Base-by-base conservation (phyloP, 2,797 vertebrate species). In the Heliangelus exortis region DNA sequence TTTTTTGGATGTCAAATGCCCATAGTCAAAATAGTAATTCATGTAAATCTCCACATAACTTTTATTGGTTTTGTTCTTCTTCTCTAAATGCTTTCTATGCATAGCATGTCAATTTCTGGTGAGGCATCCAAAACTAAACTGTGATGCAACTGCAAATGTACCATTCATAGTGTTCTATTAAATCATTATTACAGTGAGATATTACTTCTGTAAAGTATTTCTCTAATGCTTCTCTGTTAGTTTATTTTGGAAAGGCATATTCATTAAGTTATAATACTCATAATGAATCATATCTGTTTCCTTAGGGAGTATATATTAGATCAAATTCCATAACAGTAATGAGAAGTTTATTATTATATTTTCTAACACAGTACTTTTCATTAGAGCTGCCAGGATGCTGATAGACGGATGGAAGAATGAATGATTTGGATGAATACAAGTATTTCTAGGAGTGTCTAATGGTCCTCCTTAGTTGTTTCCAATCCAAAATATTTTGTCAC, bases 171-270 rank as follows among this genome's bases (percentile, higher is more conserved):
- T 12, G 80, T 90, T 76, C 51, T 66, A 36, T 59, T 58, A 87
- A 89, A 76, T 72, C 58, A 25, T 53, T 83, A 51, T 55, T 88
- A 66, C 26, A 73, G 18, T 33, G 66, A 88, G 73, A 47, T 84
- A 91, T 51, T 73, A 63, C 25, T 89, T 75, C 36, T 26, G 23
- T 63, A 73, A 78, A 81, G 14, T 29, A 81, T 90, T 91, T 73
- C 36, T 66, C 39, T 87, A 71, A 88, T 72, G 51, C 3, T 0
- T 73, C 33, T 69, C 76, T 68, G 61, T 39, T 84, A 79, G 77
- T 90, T 94, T 93, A 63, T 91, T 95, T 94, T 96, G 77, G 74
- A 84, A 92, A 92, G 77, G 53, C 83, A 71, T 48, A 54, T 88
- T 90, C 63, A 90, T 84, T 90, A 77, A 88, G 20, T 29, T 90